These are phyloP conservation scores for Xanthorhoe spadicearia DNA, from an alignment of 2,888 invertebrate genomes.

Conservation along the genomic window DNA sequence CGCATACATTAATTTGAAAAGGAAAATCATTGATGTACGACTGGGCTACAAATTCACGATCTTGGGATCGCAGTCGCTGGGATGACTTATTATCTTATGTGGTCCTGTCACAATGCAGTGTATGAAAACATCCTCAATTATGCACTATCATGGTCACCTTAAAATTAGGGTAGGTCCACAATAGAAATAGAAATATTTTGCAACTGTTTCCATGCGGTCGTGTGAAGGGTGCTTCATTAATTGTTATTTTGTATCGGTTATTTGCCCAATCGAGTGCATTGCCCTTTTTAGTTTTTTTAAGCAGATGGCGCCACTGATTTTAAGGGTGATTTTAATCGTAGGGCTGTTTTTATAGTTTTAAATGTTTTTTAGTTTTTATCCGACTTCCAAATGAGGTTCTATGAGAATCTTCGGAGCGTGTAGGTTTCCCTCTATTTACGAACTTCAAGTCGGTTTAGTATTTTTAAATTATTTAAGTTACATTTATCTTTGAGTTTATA, in stretches of 20 bases:
- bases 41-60: too few species aligned
- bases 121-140: not conserved
- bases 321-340: not conserved
- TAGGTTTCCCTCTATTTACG: too few species aligned
- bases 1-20: too few species aligned
- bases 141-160: conserved; percentile 26
- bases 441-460: too few species aligned
- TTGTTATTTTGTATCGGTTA: conserved; percentile 59
- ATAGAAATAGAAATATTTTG: conserved; percentile 33
- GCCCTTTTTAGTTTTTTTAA: conserved; percentile 46
- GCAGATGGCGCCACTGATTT: conserved; percentile 29
- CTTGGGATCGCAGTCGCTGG: too few species aligned
- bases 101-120: not conserved
- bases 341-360: conserved; percentile 7
- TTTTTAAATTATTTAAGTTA: too few species aligned
- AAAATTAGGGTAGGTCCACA: conserved; percentile 36
- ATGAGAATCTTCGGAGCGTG: too few species aligned
- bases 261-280: conserved; percentile 48
- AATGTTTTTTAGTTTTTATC: not conserved
- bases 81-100: too few species aligned
- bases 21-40: too few species aligned
- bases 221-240: conserved; percentile 54
- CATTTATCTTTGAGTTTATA: too few species aligned
- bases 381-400: too few species aligned
- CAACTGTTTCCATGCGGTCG: conserved; percentile 30